phyloP scores from a whole-genome alignment of 2,888 invertebrate species.

The Dryocosmus kuriphilus region DNA sequence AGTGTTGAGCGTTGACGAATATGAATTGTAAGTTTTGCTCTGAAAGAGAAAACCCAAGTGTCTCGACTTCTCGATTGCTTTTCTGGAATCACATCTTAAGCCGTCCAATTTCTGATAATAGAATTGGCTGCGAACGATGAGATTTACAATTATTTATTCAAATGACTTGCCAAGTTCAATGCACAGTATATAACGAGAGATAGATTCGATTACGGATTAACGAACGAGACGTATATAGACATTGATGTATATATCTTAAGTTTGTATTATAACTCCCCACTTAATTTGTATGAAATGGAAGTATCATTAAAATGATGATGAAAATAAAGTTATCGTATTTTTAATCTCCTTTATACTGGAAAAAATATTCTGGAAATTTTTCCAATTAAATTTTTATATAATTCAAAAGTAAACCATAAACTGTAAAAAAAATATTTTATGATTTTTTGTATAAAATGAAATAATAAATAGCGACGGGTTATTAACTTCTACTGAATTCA shows the following conservation, averaged over 20 bases:
- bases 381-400: no score
- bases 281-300: slow-evolving; percentile 76
- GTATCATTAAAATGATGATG: slow-evolving; percentile 75
- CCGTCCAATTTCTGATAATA: slow-evolving; percentile 45
- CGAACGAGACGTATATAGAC: slow-evolving; percentile 71
- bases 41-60: slow-evolving; percentile 9
- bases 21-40: slow-evolving; percentile 17
- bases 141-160: slow-evolving; percentile 69
- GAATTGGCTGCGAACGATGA: slow-evolving; percentile 42
- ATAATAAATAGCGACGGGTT: no score
- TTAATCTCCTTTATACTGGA: neutral
- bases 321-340: slow-evolving; percentile 49
- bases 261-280: slow-evolving; percentile 76
- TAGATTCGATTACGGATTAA: slow-evolving; percentile 67
- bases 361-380: no score
- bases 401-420: no score
- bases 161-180: slow-evolving; percentile 72
- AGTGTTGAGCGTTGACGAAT: neutral
- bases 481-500: no score
- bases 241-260: slow-evolving; percentile 76
- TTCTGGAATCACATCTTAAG: slow-evolving; percentile 59
- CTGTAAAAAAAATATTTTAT: no score
- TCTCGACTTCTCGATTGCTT: slow-evolving; percentile 58
- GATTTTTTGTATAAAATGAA: no score
- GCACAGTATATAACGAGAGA: slow-evolving; percentile 68